A percentile compares a stretch with the other conserved stretches of the same genome.
These are phyloP conservation scores for Anthopleura xanthogrammica DNA, from an alignment of 92 coral and sea anemone species.

Conservation along the genomic window DNA sequence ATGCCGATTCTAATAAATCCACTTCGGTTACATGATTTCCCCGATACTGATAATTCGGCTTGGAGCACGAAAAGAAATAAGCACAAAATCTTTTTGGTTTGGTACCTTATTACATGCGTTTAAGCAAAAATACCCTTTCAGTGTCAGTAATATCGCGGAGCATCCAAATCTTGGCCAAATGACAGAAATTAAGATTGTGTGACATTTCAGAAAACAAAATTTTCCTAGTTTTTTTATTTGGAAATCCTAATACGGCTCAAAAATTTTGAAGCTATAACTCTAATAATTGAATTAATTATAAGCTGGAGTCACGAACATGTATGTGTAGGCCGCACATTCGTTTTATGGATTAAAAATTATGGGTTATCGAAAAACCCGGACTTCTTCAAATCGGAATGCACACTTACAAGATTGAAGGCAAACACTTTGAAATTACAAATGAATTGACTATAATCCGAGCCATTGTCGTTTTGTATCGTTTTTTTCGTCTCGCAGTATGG, in stretches of 20 bases:
- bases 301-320: background rate
- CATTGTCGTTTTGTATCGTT: slow-evolving; percentile 12
- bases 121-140: slow-evolving; percentile 9
- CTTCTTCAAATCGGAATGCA: background rate
- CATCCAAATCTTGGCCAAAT: slow-evolving; percentile 1
- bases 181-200: background rate
- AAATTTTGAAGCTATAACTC: background rate
- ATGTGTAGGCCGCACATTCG: background rate
- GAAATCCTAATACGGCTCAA: background rate
- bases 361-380: background rate
- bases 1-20: background rate
- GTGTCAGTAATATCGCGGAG: background rate
- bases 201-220: background rate
- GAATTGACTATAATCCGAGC: background rate
- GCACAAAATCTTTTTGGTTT: background rate
- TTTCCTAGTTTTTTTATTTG: background rate
- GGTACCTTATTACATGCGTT: background rate
- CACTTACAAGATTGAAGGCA: background rate
- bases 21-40: background rate
- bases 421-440: background rate
- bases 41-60: background rate
- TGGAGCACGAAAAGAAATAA: background rate
- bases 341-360: no score
- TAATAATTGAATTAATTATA: background rate
- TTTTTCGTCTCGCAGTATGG: background rate